A percentile compares a stretch with the other conserved stretches of the same genome.
Conservation (phyloP, 2,797 vertebrate genomes). For the Spheniscus humboldti region DNA sequence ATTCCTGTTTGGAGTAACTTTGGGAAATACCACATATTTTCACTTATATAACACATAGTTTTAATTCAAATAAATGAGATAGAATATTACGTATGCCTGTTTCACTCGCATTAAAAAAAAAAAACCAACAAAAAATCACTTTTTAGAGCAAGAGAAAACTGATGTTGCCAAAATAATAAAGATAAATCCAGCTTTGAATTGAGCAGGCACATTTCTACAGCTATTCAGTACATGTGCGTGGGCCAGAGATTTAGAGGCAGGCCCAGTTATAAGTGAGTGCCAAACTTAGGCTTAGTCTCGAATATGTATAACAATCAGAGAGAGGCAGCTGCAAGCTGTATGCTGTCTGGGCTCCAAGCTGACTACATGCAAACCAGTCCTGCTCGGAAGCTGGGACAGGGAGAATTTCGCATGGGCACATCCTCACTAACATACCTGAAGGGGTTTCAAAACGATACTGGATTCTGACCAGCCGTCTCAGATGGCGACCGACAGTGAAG, state of each 20-base stretch:
- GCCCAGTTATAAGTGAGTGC: background rate
- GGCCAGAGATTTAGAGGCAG: background rate
- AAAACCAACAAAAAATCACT: background rate
- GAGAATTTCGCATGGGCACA: background rate
- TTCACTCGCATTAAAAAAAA: background rate
- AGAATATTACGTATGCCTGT: background rate
- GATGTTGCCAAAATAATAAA: background rate
- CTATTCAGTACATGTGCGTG: background rate
- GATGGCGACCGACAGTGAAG: accelerated
- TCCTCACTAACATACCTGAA: background rate
- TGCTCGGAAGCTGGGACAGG: background rate
- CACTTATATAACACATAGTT: background rate
- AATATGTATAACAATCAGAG: background rate
- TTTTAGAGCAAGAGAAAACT: background rate
- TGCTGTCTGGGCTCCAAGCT: background rate
- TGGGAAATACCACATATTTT: background rate
- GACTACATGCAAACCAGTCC: background rate
- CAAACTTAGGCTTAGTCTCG: background rate
- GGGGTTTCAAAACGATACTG: accelerated
- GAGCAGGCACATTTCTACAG: conserved; percentile 7
- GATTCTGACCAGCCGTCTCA: background rate
- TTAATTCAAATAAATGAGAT: background rate
- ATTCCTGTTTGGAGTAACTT: background rate
- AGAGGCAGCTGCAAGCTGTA: background rate
- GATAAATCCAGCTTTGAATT: background rate